Conservation (phyloP, 1,140 invertebrate species). For the Meloidogyne exigua region DNA sequence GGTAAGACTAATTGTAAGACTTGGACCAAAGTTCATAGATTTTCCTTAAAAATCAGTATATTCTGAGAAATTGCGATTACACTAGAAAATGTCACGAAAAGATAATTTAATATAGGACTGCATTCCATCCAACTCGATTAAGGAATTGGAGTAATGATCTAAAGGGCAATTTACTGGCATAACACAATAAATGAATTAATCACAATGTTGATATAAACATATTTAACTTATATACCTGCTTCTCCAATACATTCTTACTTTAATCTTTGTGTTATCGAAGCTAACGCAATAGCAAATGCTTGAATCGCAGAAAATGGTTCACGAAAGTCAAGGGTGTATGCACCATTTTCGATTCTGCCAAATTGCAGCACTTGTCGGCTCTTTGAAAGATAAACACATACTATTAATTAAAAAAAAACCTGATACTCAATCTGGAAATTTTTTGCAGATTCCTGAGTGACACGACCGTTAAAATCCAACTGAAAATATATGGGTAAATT, state of each 20-base stretch:
- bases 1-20: too few species aligned
- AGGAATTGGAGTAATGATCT: too few species aligned
- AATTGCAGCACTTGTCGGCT: constrained; percentile 99
- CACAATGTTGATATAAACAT: background rate
- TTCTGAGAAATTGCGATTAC: too few species aligned
- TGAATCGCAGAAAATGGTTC: constrained; percentile 96
- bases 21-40: too few species aligned
- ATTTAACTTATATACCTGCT: background rate
- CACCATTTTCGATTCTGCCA: constrained; percentile 94
- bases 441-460: constrained; percentile 97
- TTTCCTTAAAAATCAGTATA: too few species aligned
- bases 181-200: background rate
- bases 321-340: constrained; percentile 96
- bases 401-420: too few species aligned
- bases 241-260: constrained; percentile 72
- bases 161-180: constrained; percentile 3
- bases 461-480: constrained; percentile 95
- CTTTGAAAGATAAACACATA: background rate
- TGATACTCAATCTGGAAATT: constrained; percentile 98
- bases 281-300: constrained; percentile 94
- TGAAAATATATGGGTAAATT: constrained; percentile 64
- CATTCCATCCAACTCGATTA: too few species aligned
- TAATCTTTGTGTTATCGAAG: constrained; percentile 94
- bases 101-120: too few species aligned
- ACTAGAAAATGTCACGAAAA: too few species aligned